Percentiles rank a stretch among this genome's conserved stretches.
Conservation (phyloP, 2,888 invertebrate genomes). For the Sminthurides aquaticus region DNA sequence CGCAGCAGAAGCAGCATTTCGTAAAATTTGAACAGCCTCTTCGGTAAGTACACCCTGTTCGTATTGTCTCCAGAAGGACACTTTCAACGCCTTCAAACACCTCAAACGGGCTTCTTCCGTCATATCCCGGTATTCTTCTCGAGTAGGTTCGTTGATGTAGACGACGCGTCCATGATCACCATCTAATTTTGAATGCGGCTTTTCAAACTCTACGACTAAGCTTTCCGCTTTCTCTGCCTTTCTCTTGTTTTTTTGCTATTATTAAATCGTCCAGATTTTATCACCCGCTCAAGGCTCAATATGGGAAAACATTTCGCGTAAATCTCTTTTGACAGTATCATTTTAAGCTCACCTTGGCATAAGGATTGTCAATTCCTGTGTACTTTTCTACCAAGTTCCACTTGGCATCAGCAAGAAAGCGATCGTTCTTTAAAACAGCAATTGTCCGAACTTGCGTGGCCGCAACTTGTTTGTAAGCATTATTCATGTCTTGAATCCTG, state of each 20-base stretch:
- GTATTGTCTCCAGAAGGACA: constrained; percentile 58
- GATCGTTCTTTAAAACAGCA: constrained; percentile 57
- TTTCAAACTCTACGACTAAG: neutral
- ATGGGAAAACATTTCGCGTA: neutral
- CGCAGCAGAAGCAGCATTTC: constrained; percentile 53
- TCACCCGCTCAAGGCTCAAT: too few species aligned
- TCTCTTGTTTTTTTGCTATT: constrained; percentile 26
- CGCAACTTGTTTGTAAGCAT: constrained; percentile 53
- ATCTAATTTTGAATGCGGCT: neutral
- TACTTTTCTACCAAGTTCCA: constrained; percentile 56
- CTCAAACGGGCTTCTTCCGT: constrained; percentile 55
- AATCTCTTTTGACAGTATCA: too few species aligned
- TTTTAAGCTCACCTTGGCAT: constrained; percentile 51
- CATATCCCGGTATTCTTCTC: constrained; percentile 56
- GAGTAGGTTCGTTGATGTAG: constrained; percentile 54
- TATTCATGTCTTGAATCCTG: constrained; percentile 55
- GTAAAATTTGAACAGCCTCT: constrained; percentile 54
- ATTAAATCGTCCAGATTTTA: neutral
- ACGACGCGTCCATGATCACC: constrained; percentile 14
- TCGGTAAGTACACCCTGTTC: constrained; percentile 58
- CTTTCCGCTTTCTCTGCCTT: constrained; percentile 10
- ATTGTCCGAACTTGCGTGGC: constrained; percentile 52
- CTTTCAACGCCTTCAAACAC: constrained; percentile 56
- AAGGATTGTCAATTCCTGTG: constrained; percentile 56
- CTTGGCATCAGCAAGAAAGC: constrained; percentile 59